phyloP scores from a whole-genome alignment of 2,888 invertebrate genomes.

The Odontothrips loti region DNA sequence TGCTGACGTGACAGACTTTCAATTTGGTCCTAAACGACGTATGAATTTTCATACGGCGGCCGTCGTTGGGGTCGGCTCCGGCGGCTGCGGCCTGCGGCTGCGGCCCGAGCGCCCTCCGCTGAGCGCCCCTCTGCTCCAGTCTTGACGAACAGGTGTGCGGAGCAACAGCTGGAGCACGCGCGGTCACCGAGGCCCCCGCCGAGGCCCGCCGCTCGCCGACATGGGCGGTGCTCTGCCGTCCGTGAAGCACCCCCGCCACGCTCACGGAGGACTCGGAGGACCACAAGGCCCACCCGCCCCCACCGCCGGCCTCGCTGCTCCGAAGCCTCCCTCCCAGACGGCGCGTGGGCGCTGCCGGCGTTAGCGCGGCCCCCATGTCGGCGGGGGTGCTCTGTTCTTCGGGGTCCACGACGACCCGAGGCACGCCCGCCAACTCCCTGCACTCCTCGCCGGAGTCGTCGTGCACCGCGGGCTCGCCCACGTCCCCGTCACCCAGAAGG shows the following conservation, averaged over 20 bases:
- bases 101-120: background rate
- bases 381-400: background rate
- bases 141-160: background rate
- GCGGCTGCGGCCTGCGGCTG: background rate
- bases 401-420: background rate
- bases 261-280: too few relatives aligned
- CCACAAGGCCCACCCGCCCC: too few relatives aligned
- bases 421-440: too few relatives aligned
- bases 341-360: too few relatives aligned
- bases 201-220: background rate
- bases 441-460: too few relatives aligned
- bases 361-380: background rate
- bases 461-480: background rate
- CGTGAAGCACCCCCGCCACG: too few relatives aligned
- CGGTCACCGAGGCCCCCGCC: background rate
- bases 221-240: too few relatives aligned
- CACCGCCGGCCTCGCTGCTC: too few relatives aligned
- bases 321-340: too few relatives aligned
- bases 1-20: background rate
- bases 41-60: background rate
- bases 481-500: background rate
- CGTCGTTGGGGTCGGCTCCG: background rate
- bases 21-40: constrained; percentile 6
- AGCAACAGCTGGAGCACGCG: background rate
- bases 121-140: background rate